phyloP scores from a whole-genome alignment of 2,113 vertebrate species.

The Paralichthys olivaceus region DNA sequence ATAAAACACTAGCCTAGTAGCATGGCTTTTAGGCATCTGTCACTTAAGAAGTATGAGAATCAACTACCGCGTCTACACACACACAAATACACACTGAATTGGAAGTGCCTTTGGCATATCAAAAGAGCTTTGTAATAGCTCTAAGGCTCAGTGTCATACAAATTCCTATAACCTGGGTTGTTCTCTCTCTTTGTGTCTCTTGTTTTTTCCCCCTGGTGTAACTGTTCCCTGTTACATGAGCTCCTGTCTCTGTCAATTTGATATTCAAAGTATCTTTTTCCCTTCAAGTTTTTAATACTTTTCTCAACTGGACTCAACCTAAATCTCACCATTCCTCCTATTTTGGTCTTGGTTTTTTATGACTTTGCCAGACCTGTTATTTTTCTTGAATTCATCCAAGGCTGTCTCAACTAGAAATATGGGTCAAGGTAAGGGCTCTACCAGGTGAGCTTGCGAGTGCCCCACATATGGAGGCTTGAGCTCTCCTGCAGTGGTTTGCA shows the following conservation, averaged over 20 bases:
- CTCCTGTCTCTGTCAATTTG: not conserved
- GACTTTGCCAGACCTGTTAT: no score
- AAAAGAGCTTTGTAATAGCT: conserved; percentile 68
- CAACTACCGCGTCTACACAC: not conserved
- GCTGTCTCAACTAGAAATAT: no score
- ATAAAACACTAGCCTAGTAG: conserved; percentile 24
- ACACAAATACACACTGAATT: conserved; percentile 44
- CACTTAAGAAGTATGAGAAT: conserved; percentile 36
- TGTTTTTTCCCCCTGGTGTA: not conserved
- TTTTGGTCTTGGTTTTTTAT: no score
- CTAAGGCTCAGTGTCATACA: conserved; percentile 68
- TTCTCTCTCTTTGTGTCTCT: conserved; percentile 34
- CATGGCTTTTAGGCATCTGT: conserved; percentile 25
- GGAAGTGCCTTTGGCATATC: conserved; percentile 65
- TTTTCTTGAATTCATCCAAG: no score
- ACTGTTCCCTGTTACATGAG: no score
- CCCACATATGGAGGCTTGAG: no score
- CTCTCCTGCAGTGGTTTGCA: no score
- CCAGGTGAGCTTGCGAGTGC: no score
- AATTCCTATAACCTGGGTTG: conserved; percentile 55
- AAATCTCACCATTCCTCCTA: no score
- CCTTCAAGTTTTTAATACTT: no score
- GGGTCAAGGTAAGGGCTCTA: no score
- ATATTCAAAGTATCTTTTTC: not conserved
- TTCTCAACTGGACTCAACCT: no score